These are phyloP conservation scores for Astur gentilis DNA, from an alignment of 2,113 vertebrate genomes.

Conservation along the genomic window DNA sequence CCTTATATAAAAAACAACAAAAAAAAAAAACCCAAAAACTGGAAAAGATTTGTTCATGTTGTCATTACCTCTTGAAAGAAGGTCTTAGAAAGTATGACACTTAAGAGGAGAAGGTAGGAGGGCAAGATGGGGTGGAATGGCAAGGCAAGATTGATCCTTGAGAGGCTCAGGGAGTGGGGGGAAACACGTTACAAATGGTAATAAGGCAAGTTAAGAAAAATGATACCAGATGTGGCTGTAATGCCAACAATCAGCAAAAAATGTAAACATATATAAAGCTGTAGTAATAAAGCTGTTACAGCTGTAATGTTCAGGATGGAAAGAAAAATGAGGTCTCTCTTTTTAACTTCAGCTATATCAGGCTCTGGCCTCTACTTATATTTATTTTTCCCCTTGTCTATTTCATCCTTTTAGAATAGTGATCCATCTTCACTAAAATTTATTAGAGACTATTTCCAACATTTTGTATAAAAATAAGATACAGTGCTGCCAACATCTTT, in stretches of 20 bases:
- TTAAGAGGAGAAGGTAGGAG: constrained; percentile 1
- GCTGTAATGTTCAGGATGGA: constrained; percentile 49
- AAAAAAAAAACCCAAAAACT: not conserved
- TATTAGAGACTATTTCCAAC: constrained; percentile 40
- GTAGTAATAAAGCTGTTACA: constrained; percentile 60
- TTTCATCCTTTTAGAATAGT: constrained; percentile 53
- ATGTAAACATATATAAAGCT: constrained; percentile 62
- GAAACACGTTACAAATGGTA: constrained; percentile 57
- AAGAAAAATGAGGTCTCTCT: constrained; percentile 41
- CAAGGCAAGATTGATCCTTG: constrained; percentile 50
- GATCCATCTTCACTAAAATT: constrained; percentile 64
- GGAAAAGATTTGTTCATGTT: not conserved
- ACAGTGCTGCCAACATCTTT: constrained; percentile 9
- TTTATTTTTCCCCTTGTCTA: constrained; percentile 49
- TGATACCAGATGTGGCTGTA: constrained; percentile 69
- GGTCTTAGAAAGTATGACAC: not conserved
- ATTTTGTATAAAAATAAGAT: constrained; percentile 33
- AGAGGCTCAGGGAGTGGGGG: constrained; percentile 50
- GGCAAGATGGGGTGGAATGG: not conserved
- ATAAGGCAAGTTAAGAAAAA: constrained; percentile 65
- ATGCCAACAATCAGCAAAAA: constrained; percentile 65
- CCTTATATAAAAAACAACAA: not conserved
- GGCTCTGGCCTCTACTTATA: constrained; percentile 26
- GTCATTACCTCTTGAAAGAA: constrained; percentile 11
- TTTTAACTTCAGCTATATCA: constrained; percentile 37